These are phyloP conservation scores for Lota lota DNA, from an alignment of 2,113 vertebrate genomes.

Conservation along the genomic window DNA sequence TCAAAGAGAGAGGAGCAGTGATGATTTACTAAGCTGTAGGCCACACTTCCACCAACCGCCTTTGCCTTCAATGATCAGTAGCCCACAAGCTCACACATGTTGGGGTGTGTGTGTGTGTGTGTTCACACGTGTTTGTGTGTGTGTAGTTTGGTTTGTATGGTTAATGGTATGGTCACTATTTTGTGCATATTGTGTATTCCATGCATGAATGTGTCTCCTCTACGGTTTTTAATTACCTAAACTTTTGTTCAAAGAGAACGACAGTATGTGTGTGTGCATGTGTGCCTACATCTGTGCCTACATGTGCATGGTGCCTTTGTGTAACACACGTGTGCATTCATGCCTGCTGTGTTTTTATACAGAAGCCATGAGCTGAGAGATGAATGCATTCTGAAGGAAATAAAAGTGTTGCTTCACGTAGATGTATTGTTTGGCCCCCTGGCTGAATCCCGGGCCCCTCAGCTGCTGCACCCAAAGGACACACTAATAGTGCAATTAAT, in stretches of 20 bases:
- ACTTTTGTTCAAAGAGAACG: background rate
- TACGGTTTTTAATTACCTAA: background rate
- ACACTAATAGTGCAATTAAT: conserved; percentile 31
- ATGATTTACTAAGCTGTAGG: conserved; percentile 52
- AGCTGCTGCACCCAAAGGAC: conserved; percentile 28
- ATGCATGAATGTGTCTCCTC: background rate
- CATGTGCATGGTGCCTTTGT: background rate
- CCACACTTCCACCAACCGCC: background rate
- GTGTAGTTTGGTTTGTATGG: too few species aligned
- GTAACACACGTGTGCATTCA: background rate
- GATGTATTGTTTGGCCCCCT: conserved; percentile 32
- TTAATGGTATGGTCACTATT: too few species aligned
- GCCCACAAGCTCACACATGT: too few species aligned
- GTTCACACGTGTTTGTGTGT: too few species aligned
- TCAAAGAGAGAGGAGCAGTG: conserved; percentile 19
- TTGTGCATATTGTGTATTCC: background rate
- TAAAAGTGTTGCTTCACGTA: conserved; percentile 19
- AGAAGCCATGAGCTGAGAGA: conserved; percentile 22
- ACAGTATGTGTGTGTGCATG: background rate
- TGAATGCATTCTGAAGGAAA: conserved; percentile 19
- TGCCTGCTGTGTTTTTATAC: background rate
- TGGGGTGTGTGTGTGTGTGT: too few species aligned
- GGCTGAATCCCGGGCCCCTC: conserved; percentile 28
- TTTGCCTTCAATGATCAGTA: conserved; percentile 1
- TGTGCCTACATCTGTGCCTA: background rate